Evolutionary conservation across 2,113 vertebrate species (phyloP).

Genomic region (Ctenodactylus gundi): DNA sequence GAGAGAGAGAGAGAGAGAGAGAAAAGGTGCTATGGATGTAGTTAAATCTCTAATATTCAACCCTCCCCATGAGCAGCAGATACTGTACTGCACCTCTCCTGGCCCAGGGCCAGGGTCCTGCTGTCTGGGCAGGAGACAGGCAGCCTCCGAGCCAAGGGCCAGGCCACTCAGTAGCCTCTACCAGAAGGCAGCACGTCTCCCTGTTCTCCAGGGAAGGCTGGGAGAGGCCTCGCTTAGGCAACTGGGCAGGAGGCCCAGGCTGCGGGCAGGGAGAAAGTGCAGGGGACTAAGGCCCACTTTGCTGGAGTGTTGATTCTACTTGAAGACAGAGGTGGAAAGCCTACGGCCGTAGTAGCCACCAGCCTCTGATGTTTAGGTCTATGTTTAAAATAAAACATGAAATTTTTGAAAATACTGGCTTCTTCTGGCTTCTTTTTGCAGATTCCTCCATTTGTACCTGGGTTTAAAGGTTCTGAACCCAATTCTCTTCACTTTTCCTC

Average conservation of each 20-base stretch:
- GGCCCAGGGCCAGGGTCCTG: not conserved
- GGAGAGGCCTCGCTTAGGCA: not conserved
- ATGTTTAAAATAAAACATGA: not conserved
- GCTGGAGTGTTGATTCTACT: not conserved
- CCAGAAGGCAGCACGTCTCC: not conserved
- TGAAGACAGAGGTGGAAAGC: not conserved
- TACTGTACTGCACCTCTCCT: not conserved
- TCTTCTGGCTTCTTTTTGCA: accelerated
- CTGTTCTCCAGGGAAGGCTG: too few relatives aligned
- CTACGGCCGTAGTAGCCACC: not conserved
- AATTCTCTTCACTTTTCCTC: too few relatives aligned
- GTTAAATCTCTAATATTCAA: too few relatives aligned
- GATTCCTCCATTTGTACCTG: too few relatives aligned
- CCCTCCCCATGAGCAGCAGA: too few relatives aligned
- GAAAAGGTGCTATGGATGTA: too few relatives aligned
- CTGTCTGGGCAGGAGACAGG: not conserved
- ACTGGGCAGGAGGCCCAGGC: not conserved
- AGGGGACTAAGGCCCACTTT: too few relatives aligned
- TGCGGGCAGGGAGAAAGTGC: not conserved
- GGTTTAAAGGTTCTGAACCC: not conserved
- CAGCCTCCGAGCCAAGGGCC: not conserved
- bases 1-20: too few relatives aligned
- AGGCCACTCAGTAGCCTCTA: accelerated
- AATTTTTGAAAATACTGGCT: not conserved
- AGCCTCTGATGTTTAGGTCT: too few relatives aligned